Percentiles rank a stretch among this genome's conserved stretches.
phyloP scores from a whole-genome alignment of 2,797 vertebrate species.

The Harpagifer antarcticus region DNA sequence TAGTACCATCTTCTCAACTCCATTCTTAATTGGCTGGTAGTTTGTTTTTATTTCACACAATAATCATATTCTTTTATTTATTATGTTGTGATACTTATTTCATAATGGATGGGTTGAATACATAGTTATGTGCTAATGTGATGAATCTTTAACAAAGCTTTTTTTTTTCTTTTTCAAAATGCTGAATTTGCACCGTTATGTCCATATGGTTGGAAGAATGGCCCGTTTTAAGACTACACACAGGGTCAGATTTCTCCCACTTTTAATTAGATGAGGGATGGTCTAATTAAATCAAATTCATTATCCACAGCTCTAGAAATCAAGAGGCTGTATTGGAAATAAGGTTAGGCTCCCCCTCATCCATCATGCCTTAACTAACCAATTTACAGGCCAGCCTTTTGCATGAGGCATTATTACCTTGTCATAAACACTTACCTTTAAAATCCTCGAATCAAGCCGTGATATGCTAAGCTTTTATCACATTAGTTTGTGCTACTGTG shows the following conservation, averaged over 20 bases:
- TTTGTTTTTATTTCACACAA: constrained; percentile 74
- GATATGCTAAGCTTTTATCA: constrained; percentile 98
- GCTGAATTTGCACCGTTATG: constrained; percentile 32
- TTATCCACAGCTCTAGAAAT: constrained; percentile 98
- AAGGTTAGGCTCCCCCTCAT: constrained; percentile 94
- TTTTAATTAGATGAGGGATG: constrained; percentile 96
- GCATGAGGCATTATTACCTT: constrained; percentile 99
- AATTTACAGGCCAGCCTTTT: constrained; percentile 97
- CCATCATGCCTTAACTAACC: constrained; percentile 99
- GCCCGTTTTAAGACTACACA: constrained; percentile 74
- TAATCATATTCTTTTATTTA: constrained; percentile 66
- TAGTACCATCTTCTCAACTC: constrained; percentile 63
- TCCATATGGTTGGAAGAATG: constrained; percentile 50
- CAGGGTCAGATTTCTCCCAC: constrained; percentile 91
- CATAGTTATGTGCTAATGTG: constrained; percentile 36
- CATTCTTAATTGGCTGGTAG: constrained; percentile 63
- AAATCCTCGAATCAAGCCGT: constrained; percentile 89
- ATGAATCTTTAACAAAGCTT: constrained; percentile 26
- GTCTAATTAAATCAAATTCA: constrained; percentile 99
- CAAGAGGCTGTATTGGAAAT: constrained; percentile 95
- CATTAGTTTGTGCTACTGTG: constrained; percentile 96
- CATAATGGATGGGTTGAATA: constrained; percentile 44
- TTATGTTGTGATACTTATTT: constrained; percentile 64
- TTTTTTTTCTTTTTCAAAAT: constrained; percentile 19
- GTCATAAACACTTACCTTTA: constrained; percentile 99